phyloP scores from a whole-genome alignment of 2,797 vertebrate species.

The Pipistrellus nathusii region DNA sequence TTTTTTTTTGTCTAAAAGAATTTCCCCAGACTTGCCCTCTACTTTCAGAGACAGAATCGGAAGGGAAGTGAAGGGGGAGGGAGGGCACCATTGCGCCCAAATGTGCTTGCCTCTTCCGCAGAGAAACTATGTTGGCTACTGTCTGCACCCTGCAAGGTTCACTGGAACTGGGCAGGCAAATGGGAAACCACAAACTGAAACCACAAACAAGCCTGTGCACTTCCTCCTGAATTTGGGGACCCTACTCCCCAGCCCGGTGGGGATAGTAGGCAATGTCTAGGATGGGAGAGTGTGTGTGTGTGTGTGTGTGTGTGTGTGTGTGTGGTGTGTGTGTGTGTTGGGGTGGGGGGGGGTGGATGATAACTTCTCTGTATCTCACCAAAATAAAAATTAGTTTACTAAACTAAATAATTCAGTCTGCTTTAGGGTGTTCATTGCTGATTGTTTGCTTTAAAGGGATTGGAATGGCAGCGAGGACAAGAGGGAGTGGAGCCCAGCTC shows the following conservation, averaged over 20 bases:
- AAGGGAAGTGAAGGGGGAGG: background rate
- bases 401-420: slow-evolving; percentile 12
- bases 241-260: background rate
- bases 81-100: background rate
- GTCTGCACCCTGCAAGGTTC: background rate
- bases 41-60: slow-evolving; percentile 38
- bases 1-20: background rate
- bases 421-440: background rate
- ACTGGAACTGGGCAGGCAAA: background rate
- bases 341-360: background rate
- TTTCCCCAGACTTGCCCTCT: slow-evolving; percentile 31
- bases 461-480: background rate
- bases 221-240: background rate
- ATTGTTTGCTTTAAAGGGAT: background rate
- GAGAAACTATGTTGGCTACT: background rate
- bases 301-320: too few species aligned
- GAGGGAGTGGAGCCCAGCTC: background rate
- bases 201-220: background rate
- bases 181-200: background rate
- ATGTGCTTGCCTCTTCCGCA: background rate
- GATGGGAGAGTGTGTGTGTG: background rate
- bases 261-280: background rate
- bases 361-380: background rate
- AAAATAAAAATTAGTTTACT: background rate
- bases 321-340: too few species aligned